Percentiles rank a stretch among this genome's conserved stretches.
Evolutionary conservation across 2,888 invertebrate species (phyloP).

Genomic region (Zaprionus obscuricornis): DNA sequence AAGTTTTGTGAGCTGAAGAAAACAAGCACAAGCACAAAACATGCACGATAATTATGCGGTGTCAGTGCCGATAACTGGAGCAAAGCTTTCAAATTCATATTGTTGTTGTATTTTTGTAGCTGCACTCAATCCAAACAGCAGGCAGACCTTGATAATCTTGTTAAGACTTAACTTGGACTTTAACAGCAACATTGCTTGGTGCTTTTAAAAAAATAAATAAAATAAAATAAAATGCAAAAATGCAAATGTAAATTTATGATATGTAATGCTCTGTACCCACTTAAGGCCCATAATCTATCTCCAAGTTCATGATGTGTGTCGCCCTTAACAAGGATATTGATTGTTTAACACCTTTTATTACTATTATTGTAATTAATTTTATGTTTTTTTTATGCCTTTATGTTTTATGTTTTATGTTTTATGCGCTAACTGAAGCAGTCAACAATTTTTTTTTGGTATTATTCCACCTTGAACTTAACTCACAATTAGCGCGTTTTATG

Average conservation of each 20-base stretch:
- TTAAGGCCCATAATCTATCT: conserved; percentile 19
- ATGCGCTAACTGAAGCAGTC: no score
- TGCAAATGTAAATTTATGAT: conserved; percentile 21
- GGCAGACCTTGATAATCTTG: conserved; percentile 37
- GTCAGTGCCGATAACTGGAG: conserved; percentile 59
- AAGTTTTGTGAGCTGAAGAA: conserved; percentile 42
- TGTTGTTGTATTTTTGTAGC: conserved; percentile 17
- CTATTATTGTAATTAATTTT: no score
- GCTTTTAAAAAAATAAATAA: no score
- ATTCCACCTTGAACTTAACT: background rate
- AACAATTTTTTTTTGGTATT: conserved; percentile 19
- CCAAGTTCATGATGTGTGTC: background rate
- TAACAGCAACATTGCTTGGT: no score
- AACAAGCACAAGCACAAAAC: no score
- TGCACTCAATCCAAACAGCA: conserved; percentile 12
- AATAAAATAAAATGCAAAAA: no score
- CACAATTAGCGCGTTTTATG: background rate
- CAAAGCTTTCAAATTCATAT: conserved; percentile 64
- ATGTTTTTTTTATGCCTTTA: conserved; percentile 2
- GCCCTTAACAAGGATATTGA: conserved; percentile 32
- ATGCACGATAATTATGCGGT: conserved; percentile 46
- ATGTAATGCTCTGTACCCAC: conserved; percentile 2
- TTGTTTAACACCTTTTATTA: conserved; percentile 6
- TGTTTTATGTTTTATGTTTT: no score
- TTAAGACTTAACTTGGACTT: conserved; percentile 4